Evolutionary conservation across 2,113 vertebrate genomes (phyloP), one percentile per base, ranked within the genome.

Genomic region (Melanocharis versteri): DNA sequence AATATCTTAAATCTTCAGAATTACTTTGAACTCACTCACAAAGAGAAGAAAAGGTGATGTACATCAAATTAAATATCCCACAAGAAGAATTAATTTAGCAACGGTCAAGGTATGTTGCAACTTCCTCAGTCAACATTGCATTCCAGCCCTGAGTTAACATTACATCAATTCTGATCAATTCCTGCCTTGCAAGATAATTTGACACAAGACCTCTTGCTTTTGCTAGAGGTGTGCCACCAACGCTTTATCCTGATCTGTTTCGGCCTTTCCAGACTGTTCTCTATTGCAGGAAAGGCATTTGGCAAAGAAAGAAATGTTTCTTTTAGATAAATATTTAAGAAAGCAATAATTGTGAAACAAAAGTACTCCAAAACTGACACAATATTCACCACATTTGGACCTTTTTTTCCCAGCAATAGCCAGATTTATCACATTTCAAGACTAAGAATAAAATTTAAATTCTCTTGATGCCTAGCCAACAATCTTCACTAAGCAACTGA

Each of bases 331-430:
- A 76, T 53, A 71, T 56, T 95, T 94, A 50, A 89, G 80, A 94
- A 96, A 95, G 90, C 57, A 68, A 22, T 84, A 81, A 76, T 15
- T 96, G 28, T 47, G 77, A 80, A 96, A 90, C 40, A 83, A 71
- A 89, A 88, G 57, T 79, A 76, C 48, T 91, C 51, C 60, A 89
- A 64, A 64, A 81, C 70, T 73, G 65, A 78, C 80, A 56, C n/a
- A 51, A 44, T 64, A 77, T 45, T 82, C 61, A 79, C 68, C 53
- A 51, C 27, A 47, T 48, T 76, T 89, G 73, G 68, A 72, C 6
- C 2, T 2, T 0, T 4, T 20, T 48, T 69, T 6, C n/a, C 6
- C 18, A 78, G 45, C 24, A 44, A 80, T 40, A 91, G 37, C 24
- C 44, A 80, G 56, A 73, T 51, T 54, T 61, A 70, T 40, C 37